Evolutionary conservation across 2,888 invertebrate species (phyloP).

Genomic region (Drosophila meridiana): DNA sequence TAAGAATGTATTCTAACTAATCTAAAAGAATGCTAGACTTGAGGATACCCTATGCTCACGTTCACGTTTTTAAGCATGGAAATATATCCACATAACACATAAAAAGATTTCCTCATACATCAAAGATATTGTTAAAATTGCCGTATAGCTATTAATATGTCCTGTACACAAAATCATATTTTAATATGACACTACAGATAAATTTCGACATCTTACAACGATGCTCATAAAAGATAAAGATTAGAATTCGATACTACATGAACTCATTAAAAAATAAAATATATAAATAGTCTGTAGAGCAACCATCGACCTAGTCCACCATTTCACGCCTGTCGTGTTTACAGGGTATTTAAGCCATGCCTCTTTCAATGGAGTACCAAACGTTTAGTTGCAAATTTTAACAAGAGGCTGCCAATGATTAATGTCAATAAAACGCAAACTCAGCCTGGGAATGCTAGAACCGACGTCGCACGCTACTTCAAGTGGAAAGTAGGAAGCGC

Average conservation of each 20-base stretch:
- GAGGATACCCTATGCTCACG: neutral
- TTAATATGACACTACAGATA: neutral
- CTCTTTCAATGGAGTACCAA: conserved; percentile 33
- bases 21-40: neutral
- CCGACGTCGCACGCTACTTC: conserved; percentile 12
- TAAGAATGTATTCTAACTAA: conserved; percentile 1
- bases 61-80: neutral
- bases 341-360: conserved; percentile 31
- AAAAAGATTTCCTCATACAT: neutral
- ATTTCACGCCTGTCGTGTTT: neutral
- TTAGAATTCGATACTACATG: too few relatives aligned
- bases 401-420: conserved; percentile 75
- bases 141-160: neutral
- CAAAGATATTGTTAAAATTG: neutral
- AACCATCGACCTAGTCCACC: neutral
- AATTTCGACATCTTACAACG: neutral
- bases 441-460: conserved; percentile 49
- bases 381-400: conserved; percentile 71
- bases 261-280: neutral
- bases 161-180: neutral
- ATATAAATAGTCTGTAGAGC: neutral
- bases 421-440: conserved; percentile 74
- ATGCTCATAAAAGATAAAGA: neutral
- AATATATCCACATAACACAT: neutral
- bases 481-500: conserved; percentile 34